These are phyloP conservation scores for Thera obeliscata DNA, from an alignment of 2,888 invertebrate species.

Conservation along the genomic window DNA sequence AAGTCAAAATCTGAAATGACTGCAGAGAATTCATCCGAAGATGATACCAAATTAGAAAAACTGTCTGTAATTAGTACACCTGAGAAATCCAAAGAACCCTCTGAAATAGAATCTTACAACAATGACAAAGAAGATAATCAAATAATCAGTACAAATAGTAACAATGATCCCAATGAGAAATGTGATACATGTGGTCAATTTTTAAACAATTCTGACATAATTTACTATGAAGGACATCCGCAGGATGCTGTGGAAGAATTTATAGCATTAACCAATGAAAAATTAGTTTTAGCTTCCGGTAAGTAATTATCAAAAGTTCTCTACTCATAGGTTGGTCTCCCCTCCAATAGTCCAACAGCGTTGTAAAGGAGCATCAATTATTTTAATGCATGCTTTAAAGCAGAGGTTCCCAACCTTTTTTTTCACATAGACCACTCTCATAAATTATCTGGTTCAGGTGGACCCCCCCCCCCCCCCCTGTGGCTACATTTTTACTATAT, in stretches of 20 bases:
- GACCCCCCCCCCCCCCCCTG: too few relatives aligned
- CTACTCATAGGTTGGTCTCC: too few relatives aligned
- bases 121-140: conserved; percentile 5
- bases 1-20: background rate
- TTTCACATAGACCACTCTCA: too few relatives aligned
- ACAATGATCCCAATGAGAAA: conserved; percentile 61
- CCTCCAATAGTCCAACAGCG: too few relatives aligned
- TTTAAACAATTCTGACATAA: conserved; percentile 76
- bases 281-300: conserved; percentile 89
- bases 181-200: conserved; percentile 77
- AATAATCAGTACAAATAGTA: conserved; percentile 17
- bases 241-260: conserved; percentile 90
- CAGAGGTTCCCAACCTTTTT: too few relatives aligned
- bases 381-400: too few relatives aligned
- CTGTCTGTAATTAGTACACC: background rate
- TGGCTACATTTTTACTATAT: too few relatives aligned
- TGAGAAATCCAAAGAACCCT: conserved; percentile 4
- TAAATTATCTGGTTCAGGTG: too few relatives aligned
- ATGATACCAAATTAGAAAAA: conserved; percentile 18
- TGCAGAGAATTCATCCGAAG: conserved; percentile 2
- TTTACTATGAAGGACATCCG: conserved; percentile 90
- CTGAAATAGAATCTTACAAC: conserved; percentile 16
- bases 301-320: conserved; percentile 50
- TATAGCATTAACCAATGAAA: conserved; percentile 89
- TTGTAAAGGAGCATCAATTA: too few relatives aligned